These are phyloP conservation scores for Cebidichthys violaceus DNA, from an alignment of 2,113 vertebrate species.

Conservation along the genomic window DNA sequence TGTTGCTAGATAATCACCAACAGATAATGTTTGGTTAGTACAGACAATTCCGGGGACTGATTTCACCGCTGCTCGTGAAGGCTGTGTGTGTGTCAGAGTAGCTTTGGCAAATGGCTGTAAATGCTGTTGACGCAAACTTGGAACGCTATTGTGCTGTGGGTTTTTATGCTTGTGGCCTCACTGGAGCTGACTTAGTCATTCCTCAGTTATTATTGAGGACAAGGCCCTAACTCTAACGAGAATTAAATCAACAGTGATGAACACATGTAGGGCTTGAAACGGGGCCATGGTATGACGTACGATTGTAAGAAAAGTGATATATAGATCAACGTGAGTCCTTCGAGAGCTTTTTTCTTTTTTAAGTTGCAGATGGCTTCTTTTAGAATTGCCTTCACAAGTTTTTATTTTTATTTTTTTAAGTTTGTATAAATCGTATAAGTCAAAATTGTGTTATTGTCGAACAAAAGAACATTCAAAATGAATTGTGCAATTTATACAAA, in stretches of 20 bases:
- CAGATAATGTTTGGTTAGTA: conserved; percentile 74
- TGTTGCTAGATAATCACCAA: conserved; percentile 71
- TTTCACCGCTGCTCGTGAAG: conserved; percentile 52
- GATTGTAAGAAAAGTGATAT: not conserved
- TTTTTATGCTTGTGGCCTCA: conserved; percentile 41
- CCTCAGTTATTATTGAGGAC: conserved; percentile 38
- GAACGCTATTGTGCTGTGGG: conserved; percentile 1
- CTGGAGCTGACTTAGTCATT: conserved; percentile 50
- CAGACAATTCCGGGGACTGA: conserved; percentile 66
- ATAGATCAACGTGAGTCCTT: not conserved
- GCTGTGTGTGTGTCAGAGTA: conserved; percentile 25
- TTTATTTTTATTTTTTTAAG: not conserved
- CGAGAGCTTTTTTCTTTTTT: not conserved
- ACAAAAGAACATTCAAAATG: not conserved
- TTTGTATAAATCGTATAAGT: not conserved
- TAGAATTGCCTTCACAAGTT: conserved; percentile 1
- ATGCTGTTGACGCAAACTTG: conserved; percentile 42
- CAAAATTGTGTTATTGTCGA: not conserved
- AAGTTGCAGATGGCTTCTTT: not conserved
- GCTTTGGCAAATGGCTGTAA: conserved; percentile 37
- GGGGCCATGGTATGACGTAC: conserved; percentile 6
- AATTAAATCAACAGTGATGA: conserved; percentile 24
- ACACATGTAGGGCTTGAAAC: conserved; percentile 30
- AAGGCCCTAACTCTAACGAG: not conserved
- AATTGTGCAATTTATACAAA: not conserved